These are phyloP conservation scores for Rotaria macrura DNA, from an alignment of 2,888 invertebrate genomes.

Conservation along the genomic window DNA sequence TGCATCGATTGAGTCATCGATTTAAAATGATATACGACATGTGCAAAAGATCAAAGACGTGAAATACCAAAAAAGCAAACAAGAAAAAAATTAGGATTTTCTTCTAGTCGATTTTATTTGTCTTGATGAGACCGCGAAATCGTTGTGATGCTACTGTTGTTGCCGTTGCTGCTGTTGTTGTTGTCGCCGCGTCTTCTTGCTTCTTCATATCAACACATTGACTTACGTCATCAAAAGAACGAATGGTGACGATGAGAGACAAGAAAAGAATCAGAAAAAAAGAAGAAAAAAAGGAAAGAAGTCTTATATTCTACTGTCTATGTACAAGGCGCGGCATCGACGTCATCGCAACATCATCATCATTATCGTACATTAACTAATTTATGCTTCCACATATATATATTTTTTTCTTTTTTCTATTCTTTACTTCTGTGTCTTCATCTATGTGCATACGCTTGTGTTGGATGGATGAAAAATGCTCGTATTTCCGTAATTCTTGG, in stretches of 20 bases:
- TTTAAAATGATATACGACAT: not conserved
- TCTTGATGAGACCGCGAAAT: not conserved
- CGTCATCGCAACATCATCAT: not conserved
- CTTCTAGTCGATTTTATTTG: not conserved
- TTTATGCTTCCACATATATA: not conserved
- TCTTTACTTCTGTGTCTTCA: not conserved
- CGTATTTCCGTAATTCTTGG: not conserved
- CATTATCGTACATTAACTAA: not conserved
- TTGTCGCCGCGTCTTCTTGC: conserved; percentile 7
- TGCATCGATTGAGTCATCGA: not conserved
- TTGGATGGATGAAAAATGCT: not conserved
- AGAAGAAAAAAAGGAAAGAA: not conserved
- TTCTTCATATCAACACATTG: conserved; percentile 21
- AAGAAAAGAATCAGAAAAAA: not conserved
- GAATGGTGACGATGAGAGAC: not conserved
- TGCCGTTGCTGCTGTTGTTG: not conserved
- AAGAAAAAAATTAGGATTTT: not conserved
- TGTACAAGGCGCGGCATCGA: not conserved
- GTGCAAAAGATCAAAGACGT: not conserved
- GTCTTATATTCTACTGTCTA: not conserved
- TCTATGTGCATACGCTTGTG: not conserved
- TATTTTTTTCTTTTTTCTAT: not conserved
- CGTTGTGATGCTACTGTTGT: not conserved
- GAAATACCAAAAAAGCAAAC: too few relatives aligned
- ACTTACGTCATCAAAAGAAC: conserved; percentile 11